Conservation (phyloP, 2,888 invertebrate species). For the Cephus rjabovi region DNA sequence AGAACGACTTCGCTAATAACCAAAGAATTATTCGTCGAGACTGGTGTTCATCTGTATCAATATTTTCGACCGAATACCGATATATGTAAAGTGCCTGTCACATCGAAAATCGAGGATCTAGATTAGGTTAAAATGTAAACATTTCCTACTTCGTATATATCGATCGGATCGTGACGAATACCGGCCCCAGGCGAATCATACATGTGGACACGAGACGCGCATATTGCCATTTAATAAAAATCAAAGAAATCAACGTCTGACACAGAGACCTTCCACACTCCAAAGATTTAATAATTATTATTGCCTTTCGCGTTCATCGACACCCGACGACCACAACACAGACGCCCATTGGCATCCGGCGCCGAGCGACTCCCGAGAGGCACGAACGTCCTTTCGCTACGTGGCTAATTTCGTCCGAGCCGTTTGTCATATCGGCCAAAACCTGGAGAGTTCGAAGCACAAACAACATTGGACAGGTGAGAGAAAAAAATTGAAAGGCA, state of each 20-base stretch:
- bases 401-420: not conserved
- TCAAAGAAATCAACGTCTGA: not conserved
- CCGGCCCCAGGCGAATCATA: not conserved
- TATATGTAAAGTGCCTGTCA: not conserved
- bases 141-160: not conserved
- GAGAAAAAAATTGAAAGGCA: not conserved
- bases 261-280: not conserved
- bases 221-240: not conserved
- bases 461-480: not conserved
- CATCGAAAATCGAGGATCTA: not conserved
- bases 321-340: not conserved
- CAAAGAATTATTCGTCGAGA: not conserved
- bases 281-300: not conserved
- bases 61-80: not conserved
- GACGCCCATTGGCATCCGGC: not conserved
- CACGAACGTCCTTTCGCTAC: not conserved
- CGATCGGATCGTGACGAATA: not conserved
- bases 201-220: not conserved
- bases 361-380: not conserved
- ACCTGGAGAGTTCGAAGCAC: not conserved
- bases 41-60: not conserved
- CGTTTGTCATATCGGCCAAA: not conserved
- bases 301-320: not conserved
- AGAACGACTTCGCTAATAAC: not conserved
- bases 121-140: not conserved